Evolutionary conservation across 2,888 invertebrate genomes (phyloP).

Genomic region (Mythimna lalbum): DNA sequence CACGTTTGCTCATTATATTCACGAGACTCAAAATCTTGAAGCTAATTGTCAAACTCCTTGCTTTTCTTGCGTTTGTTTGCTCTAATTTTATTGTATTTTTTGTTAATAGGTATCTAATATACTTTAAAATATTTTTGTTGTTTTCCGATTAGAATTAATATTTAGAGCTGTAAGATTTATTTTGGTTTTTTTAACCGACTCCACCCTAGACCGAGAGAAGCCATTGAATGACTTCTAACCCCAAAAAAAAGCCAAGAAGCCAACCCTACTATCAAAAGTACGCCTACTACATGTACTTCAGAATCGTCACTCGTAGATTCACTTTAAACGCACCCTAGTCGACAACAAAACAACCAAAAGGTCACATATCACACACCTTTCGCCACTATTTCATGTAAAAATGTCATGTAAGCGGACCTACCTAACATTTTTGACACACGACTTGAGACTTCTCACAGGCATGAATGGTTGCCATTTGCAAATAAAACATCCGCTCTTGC

Average conservation of each 20-base stretch:
- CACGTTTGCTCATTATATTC: too few relatives aligned
- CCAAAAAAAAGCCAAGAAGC: neutral
- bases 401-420: neutral
- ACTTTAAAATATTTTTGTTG: too few relatives aligned
- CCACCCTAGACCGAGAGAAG: too few relatives aligned
- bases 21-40: too few relatives aligned
- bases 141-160: too few relatives aligned
- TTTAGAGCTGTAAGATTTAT: too few relatives aligned
- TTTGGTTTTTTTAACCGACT: too few relatives aligned
- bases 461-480: conserved; percentile 25
- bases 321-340: neutral
- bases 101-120: too few relatives aligned
- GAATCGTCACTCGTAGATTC: neutral
- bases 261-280: neutral
- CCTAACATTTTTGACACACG: conserved; percentile 6
- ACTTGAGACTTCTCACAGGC: neutral
- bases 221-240: too few relatives aligned
- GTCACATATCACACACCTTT: neutral
- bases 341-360: neutral
- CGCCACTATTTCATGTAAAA: neutral
- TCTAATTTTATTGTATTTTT: too few relatives aligned
- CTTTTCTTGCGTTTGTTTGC: too few relatives aligned
- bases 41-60: too few relatives aligned
- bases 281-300: neutral
- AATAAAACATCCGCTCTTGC: conserved; percentile 41